Evolutionary conservation across 2,113 vertebrate genomes (phyloP).

Genomic region (Toxotes jaculatrix): DNA sequence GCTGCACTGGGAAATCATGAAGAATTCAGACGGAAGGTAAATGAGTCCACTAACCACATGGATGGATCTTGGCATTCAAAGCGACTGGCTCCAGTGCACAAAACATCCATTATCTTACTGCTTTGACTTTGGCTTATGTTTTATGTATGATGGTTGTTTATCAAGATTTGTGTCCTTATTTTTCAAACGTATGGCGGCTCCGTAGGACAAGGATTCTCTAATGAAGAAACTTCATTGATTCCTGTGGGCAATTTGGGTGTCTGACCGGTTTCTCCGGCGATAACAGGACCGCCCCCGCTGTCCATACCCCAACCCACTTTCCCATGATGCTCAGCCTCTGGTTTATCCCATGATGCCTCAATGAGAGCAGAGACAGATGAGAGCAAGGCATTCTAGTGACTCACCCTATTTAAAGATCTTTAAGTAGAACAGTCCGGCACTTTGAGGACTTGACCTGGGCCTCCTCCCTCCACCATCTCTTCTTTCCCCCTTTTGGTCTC

Average conservation of each 20-base stretch:
- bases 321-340: constrained; percentile 55
- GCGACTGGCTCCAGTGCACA: constrained; percentile 3
- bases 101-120: constrained; percentile 38
- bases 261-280: constrained; percentile 11
- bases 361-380: constrained; percentile 69
- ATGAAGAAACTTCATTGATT: constrained; percentile 44
- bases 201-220: constrained; percentile 25
- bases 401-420: constrained; percentile 82
- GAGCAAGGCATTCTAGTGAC: constrained; percentile 60
- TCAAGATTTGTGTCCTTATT: constrained; percentile 39
- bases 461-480: constrained; percentile 42
- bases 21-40: constrained; percentile 66
- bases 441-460: constrained; percentile 76
- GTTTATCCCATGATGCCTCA: constrained; percentile 53
- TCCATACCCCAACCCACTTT: constrained; percentile 57
- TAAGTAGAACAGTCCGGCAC: constrained; percentile 78
- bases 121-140: constrained; percentile 45
- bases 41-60: constrained; percentile 53
- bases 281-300: constrained; percentile 32
- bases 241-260: background rate
- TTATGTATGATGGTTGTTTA: constrained; percentile 36
- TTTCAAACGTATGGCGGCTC: constrained; percentile 7
- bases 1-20: constrained; percentile 52
- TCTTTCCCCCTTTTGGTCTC: constrained; percentile 31
- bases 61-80: constrained; percentile 44